Evolutionary conservation across 2,888 invertebrate species (phyloP), one percentile per base, ranked within the genome.

Genomic region (Himalopsyche kuldschensis): DNA sequence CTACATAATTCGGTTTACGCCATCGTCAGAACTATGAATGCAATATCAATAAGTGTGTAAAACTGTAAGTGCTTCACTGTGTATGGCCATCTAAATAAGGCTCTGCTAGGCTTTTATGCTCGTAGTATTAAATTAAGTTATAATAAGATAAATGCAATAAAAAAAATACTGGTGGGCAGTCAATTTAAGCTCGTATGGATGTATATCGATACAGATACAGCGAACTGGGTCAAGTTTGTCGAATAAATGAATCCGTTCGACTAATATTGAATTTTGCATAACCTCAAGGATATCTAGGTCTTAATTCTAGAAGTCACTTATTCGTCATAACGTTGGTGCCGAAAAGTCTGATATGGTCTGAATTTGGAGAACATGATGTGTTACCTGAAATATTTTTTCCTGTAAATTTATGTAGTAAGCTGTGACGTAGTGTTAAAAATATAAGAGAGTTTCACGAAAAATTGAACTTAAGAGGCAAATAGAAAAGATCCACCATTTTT

Each of bases 141-240:
- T 69, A 41, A 41, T 41, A 69, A 69, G 69, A 69, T 69, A 69
- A n/a, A 30, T 27, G 69, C 69, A 69, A 82, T 77, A 82, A 76
- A 76, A 76, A 76, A 41, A 69, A 30, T 69, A 69, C 10, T 69
- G 30, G 15, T n/a, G 15, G 76, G 76, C 41, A 76, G n/a, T 75
- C 76, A 32, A 35, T 11, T 69, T 69, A 69, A 10, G 69, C 15
- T 30, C 24, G 8, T 69, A 63, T 76, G 31, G 32, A 76, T 4
- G 35, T 6, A n/a, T 32, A 17, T 31, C 80, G 55, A 32, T 63
- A 31, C 27, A 79, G 47, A 47, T 79, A 2, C 27, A 27, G 6
- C 30, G 5, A 79, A 24, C 27, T 80, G 63, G 80, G 80, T 80
- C 80, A 80, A 80, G 80, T 80, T 80, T 69, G 32, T 63, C 48